Conservation (phyloP, 2,888 invertebrate genomes). For the Antitype chi region DNA sequence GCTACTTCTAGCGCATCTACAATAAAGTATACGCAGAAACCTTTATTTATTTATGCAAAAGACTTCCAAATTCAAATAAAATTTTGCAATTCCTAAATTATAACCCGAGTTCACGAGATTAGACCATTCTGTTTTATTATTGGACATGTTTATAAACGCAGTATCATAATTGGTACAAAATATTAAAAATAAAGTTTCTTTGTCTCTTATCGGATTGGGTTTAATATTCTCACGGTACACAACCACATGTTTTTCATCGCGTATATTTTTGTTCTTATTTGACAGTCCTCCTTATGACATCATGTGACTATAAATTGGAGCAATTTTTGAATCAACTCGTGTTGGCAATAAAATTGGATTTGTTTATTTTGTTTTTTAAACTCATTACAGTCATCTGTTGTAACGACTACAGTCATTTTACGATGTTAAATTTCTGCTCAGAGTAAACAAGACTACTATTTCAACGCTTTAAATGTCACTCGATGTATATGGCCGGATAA, state of each 20-base stretch:
- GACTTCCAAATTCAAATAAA: neutral
- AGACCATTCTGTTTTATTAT: conserved; percentile 27
- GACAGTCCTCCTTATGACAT: conserved; percentile 78
- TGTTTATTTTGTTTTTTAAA: conserved; percentile 82
- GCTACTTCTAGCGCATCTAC: too few species aligned
- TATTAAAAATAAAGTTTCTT: conserved; percentile 73
- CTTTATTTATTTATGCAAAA: neutral
- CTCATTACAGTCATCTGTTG: conserved; percentile 68
- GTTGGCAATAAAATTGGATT: conserved; percentile 84
- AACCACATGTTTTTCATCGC: conserved; percentile 88
- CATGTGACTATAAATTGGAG: conserved; percentile 84
- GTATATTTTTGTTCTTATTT: conserved; percentile 84
- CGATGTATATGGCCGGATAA: conserved; percentile 40
- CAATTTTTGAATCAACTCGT: conserved; percentile 85
- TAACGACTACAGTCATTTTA: conserved; percentile 58
- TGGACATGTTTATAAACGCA: conserved; percentile 32
- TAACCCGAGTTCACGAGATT: conserved; percentile 12
- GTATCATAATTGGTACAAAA: conserved; percentile 57
- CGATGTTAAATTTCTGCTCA: conserved; percentile 38
- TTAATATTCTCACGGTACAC: conserved; percentile 87
- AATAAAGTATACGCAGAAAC: neutral
- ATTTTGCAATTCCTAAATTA: neutral
- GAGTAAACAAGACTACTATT: conserved; percentile 44
- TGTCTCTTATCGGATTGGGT: conserved; percentile 80
- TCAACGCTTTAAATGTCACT: conserved; percentile 52